A percentile compares a stretch with the other conserved stretches of the same genome.
phyloP scores from a whole-genome alignment of 2,113 vertebrate species.

The Irena cyanogastra region DNA sequence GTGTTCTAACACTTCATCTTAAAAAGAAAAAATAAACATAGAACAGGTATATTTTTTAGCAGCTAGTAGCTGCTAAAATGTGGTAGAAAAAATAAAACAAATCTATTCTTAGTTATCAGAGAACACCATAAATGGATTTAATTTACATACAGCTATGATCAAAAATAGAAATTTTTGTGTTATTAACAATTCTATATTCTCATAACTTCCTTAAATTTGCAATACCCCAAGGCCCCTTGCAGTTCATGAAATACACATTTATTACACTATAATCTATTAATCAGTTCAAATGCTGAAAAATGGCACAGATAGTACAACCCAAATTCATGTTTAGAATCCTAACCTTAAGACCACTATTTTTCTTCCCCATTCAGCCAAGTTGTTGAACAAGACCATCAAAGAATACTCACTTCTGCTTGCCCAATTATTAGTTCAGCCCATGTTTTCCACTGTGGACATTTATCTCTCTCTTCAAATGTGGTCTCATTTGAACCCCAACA shows the following conservation, averaged over 20 bases:
- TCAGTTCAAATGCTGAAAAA: background rate
- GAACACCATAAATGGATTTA: background rate
- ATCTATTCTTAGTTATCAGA: background rate
- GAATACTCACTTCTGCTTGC: slow-evolving; percentile 87
- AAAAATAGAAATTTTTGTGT: background rate
- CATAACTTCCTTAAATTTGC: background rate
- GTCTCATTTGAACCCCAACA: slow-evolving; percentile 96
- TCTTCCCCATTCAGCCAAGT: background rate
- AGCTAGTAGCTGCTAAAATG: background rate
- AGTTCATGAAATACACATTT: background rate
- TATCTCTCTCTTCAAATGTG: slow-evolving; percentile 95
- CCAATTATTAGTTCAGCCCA: slow-evolving; percentile 98
- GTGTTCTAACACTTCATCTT: background rate
- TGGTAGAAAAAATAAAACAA: background rate
- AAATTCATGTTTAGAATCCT: background rate
- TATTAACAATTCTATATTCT: background rate
- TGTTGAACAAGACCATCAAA: background rate
- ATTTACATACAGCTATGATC: background rate
- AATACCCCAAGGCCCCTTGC: background rate
- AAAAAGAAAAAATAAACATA: background rate
- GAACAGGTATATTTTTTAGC: background rate
- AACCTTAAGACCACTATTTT: background rate
- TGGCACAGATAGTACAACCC: background rate
- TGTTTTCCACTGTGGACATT: slow-evolving; percentile 98
- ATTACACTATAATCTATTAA: background rate